Percentiles rank a stretch among this genome's conserved stretches.
Evolutionary conservation across 2,888 invertebrate species (phyloP).

Genomic region (Hypena proboscidalis): DNA sequence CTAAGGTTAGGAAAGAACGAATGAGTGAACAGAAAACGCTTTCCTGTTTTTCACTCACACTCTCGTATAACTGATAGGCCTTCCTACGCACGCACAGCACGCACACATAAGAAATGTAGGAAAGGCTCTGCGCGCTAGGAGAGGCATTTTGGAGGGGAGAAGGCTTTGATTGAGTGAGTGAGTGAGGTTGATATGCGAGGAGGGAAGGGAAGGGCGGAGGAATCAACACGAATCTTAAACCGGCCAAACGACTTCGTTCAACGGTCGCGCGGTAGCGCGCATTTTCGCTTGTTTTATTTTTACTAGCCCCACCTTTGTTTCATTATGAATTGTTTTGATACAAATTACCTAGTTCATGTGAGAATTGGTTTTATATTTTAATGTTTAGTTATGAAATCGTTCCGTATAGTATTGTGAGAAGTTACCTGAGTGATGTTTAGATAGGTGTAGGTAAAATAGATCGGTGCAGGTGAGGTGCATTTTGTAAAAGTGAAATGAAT

Average conservation of each 20-base stretch:
- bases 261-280: slow-evolving; percentile 78
- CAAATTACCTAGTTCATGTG: slow-evolving; percentile 36
- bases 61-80: no score
- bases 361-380: slow-evolving; percentile 35
- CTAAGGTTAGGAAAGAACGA: slow-evolving; percentile 27
- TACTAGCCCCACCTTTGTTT: slow-evolving; percentile 78
- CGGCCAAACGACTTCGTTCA: slow-evolving; percentile 82
- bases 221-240: slow-evolving; percentile 67
- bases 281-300: slow-evolving; percentile 73
- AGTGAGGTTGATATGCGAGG: slow-evolving; percentile 49
- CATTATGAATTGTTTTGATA: slow-evolving; percentile 63
- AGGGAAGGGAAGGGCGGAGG: slow-evolving; percentile 58
- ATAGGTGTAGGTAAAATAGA: slow-evolving; percentile 61
- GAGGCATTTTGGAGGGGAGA: slow-evolving; percentile 56
- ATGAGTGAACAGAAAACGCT: slow-evolving; percentile 20
- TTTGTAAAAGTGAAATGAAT: slow-evolving; percentile 75
- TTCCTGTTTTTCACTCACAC: background rate
- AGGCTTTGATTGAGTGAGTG: slow-evolving; percentile 64
- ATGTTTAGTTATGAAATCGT: slow-evolving; percentile 43
- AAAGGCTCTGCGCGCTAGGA: slow-evolving; percentile 7
- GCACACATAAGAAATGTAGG: background rate
- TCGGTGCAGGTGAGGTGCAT: slow-evolving; percentile 58
- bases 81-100: background rate
- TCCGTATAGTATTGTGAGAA: slow-evolving; percentile 39
- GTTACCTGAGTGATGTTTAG: slow-evolving; percentile 63